These are phyloP conservation scores for Crematogaster levior DNA, from an alignment of 2,888 invertebrate species.

Conservation along the genomic window DNA sequence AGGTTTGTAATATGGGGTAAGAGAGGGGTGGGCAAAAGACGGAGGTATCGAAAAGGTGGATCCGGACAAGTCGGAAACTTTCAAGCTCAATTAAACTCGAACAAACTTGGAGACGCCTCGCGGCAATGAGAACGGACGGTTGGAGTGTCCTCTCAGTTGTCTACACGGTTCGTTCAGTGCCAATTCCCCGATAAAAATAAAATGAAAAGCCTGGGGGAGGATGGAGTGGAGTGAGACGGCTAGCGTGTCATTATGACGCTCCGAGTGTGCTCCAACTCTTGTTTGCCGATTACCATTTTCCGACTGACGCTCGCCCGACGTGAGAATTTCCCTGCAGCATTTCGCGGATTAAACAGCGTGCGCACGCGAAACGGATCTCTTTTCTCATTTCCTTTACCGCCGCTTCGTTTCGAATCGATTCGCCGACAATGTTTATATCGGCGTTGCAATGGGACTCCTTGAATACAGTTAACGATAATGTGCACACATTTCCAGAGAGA, in stretches of 20 bases:
- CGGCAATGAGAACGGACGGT: slow-evolving; percentile 67
- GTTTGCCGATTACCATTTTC: slow-evolving; percentile 45
- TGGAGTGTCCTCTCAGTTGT: slow-evolving; percentile 64
- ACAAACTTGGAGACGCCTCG: slow-evolving; percentile 75
- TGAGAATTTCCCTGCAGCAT: slow-evolving; percentile 26
- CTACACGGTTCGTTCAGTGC: slow-evolving; percentile 61
- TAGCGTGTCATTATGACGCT: slow-evolving; percentile 41
- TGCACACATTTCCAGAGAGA: background rate
- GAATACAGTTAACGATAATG: background rate
- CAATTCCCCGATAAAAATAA: slow-evolving; percentile 71
- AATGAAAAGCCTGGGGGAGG: background rate
- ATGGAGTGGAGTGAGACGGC: background rate
- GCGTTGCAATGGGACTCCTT: background rate
- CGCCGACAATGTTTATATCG: background rate
- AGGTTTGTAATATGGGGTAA: background rate
- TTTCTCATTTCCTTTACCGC: slow-evolving; percentile 11
- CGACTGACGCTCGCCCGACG: slow-evolving; percentile 25
- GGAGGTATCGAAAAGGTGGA: slow-evolving; percentile 43
- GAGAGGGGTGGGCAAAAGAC: slow-evolving; percentile 15
- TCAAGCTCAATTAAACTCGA: slow-evolving; percentile 81
- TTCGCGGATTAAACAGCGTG: slow-evolving; percentile 34
- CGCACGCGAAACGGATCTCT: background rate
- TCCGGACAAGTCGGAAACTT: slow-evolving; percentile 78
- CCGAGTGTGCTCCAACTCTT: slow-evolving; percentile 3
- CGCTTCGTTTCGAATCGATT: slow-evolving; percentile 4